Evolutionary conservation across 1,140 invertebrate genomes (phyloP).

Genomic region (Anastatus disparis): DNA sequence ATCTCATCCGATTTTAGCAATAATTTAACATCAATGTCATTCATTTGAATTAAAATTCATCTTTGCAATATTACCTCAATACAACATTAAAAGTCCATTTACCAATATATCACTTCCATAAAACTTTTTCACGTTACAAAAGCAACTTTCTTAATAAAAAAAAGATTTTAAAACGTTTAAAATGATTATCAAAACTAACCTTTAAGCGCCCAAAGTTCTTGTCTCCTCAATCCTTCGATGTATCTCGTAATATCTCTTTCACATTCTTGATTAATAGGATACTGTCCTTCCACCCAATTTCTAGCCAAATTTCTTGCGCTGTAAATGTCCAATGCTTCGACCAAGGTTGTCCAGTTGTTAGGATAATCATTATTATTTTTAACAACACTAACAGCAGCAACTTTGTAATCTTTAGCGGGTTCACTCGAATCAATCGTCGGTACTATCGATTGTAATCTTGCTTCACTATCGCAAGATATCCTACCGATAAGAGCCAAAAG

Average conservation of each 20-base stretch:
- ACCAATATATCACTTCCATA: no score
- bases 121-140: no score
- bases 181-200: slow-evolving; percentile 70
- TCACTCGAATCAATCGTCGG: slow-evolving; percentile 9
- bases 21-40: no score
- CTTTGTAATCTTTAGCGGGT: neutral
- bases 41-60: no score
- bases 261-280: slow-evolving; percentile 63
- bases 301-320: slow-evolving; percentile 60
- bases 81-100: no score
- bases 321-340: slow-evolving; percentile 65
- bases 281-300: slow-evolving; percentile 59
- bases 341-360: slow-evolving; percentile 57
- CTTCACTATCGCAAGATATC: slow-evolving; percentile 1
- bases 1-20: no score
- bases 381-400: no score
- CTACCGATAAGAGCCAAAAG: neutral
- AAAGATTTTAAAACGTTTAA: no score
- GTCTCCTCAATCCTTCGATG: slow-evolving; percentile 71
- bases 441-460: slow-evolving; percentile 3
- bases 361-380: no score
- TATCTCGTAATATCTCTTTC: slow-evolving; percentile 72
- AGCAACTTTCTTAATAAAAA: no score
- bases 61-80: no score
- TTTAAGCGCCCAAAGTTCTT: slow-evolving; percentile 78